phyloP scores from a whole-genome alignment of 1,140 invertebrate genomes.

The Manduca sexta region DNA sequence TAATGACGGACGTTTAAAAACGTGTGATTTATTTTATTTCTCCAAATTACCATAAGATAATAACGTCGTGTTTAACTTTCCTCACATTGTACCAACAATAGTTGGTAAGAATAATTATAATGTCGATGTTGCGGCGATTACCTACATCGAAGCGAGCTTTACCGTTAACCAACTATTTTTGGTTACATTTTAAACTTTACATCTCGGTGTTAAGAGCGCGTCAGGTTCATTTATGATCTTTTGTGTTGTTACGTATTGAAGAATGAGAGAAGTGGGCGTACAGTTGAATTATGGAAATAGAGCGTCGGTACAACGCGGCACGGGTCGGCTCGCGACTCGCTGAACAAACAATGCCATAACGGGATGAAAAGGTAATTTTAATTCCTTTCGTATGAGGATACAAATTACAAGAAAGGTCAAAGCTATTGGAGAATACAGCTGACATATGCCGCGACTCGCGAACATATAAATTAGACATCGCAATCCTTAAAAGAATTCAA shows the following conservation, averaged over 20 bases:
- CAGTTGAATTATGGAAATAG: conserved; percentile 65
- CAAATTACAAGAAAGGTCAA: conserved; percentile 1
- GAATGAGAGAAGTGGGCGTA: conserved; percentile 57
- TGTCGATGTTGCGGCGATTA: conserved; percentile 39
- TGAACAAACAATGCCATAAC: conserved; percentile 64
- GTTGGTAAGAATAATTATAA: conserved; percentile 7
- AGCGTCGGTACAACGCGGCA: conserved; percentile 46
- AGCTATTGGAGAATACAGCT: neutral
- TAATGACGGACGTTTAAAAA: neutral
- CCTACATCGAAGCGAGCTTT: conserved; percentile 25
- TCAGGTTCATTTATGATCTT: conserved; percentile 13
- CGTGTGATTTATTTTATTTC: neutral
- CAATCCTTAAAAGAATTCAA: too few relatives aligned
- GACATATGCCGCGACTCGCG: too few relatives aligned
- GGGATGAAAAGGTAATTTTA: conserved; percentile 45
- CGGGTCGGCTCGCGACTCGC: conserved; percentile 24
- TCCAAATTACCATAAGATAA: neutral
- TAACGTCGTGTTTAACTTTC: neutral
- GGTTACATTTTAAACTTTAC: conserved; percentile 34
- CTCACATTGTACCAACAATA: conserved; percentile 1
- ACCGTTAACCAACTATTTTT: conserved; percentile 9
- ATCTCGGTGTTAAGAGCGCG: conserved; percentile 24
- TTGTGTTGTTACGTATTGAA: conserved; percentile 28
- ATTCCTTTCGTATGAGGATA: conserved; percentile 17
- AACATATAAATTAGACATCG: too few relatives aligned